phyloP scores from a whole-genome alignment of 2,797 vertebrate genomes.

The Gadopsis marmoratus region DNA sequence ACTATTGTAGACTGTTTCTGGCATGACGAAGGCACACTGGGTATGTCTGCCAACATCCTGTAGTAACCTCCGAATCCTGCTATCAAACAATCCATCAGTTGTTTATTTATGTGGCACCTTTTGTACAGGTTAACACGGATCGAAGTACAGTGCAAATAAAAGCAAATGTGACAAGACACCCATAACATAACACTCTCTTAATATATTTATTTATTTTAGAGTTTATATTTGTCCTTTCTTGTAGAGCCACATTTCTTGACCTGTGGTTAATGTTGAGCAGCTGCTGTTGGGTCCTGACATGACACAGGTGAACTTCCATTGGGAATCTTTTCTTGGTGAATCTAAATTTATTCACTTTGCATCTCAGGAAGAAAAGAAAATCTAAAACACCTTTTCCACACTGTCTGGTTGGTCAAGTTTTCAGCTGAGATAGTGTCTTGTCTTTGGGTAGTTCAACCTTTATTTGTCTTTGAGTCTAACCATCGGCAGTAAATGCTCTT shows the following conservation, averaged over 20 bases:
- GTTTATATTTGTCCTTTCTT: background rate
- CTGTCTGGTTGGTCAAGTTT: conserved; percentile 3
- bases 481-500: conserved; percentile 33
- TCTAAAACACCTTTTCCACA: background rate
- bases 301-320: background rate
- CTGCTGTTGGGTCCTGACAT: background rate
- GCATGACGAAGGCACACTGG: background rate
- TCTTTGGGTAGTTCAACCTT: conserved; percentile 38
- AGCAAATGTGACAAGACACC: background rate
- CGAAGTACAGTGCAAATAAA: background rate
- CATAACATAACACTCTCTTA: background rate
- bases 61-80: conserved; percentile 17
- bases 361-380: background rate
- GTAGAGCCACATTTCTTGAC: background rate
- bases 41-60: conserved; percentile 11
- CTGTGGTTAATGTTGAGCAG: background rate
- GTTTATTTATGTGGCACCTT: conserved; percentile 6
- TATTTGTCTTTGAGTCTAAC: conserved; percentile 49
- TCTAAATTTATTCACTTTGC: background rate
- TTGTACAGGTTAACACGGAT: background rate
- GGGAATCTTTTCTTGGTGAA: background rate
- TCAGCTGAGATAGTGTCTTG: conserved; percentile 25
- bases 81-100: conserved; percentile 15
- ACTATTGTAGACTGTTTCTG: conserved; percentile 12
- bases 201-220: background rate